Evolutionary conservation across 2,113 vertebrate species (phyloP), one percentile per base, ranked within the genome.

Genomic region (Brachypteracias leptosomus): DNA sequence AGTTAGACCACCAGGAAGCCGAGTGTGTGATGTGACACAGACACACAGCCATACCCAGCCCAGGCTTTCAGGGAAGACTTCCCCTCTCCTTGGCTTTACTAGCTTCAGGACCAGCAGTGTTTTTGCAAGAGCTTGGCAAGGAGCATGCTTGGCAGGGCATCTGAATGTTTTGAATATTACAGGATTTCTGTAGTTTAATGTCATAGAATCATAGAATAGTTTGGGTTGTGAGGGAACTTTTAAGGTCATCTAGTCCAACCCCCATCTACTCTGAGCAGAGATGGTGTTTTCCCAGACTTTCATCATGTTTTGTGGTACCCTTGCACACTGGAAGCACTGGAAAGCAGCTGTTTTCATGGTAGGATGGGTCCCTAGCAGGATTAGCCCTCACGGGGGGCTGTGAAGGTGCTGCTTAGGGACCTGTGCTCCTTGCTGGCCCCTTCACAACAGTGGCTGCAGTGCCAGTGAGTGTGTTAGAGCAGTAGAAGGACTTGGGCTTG

Each of bases 121-220:
- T 92, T 95, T 62, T 77, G 44, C 84, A 77, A 83, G 73, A 88
- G 59, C 54, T 40, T 52, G 67, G 49, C 0, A 1, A 55, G 75
- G 46, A 93, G 77, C 51, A 35, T 31, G 38, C 78, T 77, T 88
- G 75, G 88, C 75, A 83, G 51, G 65, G 63, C 63, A 51, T 76
- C 42, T 38, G 89, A 74, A 66, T 90, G 57, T 55, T 91, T 92
- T 55, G 71, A 90, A 77, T 95, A 84, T 90, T 65, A 70, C 1
- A 4, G 55, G 85, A 63, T 90, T 96, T 88, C n/a, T 82, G 67
- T 46, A 58, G 68, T 79, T 86, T 84, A 55, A 80, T 83, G 92
- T 95, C 74, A 58, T n/a, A 80, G 70, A 89, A n/a, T 85, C 46
- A 55, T 21, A 44, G 61, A 74, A 74, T 70, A 36, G 26, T 71